Base-by-base conservation (phyloP, 1,140 invertebrate species). In the Ericerus pela region DNA sequence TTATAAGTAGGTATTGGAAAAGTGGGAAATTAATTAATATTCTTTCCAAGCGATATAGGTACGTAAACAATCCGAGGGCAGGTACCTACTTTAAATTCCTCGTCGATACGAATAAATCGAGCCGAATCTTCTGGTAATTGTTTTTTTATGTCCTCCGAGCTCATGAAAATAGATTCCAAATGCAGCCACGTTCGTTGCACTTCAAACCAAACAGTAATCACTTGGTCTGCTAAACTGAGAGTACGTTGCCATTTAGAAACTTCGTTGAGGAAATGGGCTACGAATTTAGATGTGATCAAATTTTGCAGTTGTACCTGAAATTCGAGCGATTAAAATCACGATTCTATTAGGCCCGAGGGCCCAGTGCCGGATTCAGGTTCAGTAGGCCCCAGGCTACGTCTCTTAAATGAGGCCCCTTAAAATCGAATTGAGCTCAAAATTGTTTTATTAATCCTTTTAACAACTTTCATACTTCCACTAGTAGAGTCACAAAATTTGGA, bases 141-240 rank as follows among this genome's bases (percentile, higher is more conserved):
- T 63, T 84, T 86, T 55, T 91, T 76, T 65, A 98, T 97, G 70
- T 98, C 93, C 69, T 96, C 91, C 2, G 92, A 95, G 62, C 90
- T 93, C 79, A 96, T 95, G 68, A 97, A 97, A 64, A 97, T 97
- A 63, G 87, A 93, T 69, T 97, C 93, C 57, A 97, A 75, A 72
- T 96, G 88, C 64, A 86, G 86, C 93, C 93, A 98, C 14, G 92
- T 95, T 36, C 93, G 76, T 72, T 96, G 93, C 22, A 97, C 93
- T 73, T 97, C 93, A 73, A 95, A 91, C 87, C 91, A 93, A 36
- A 91, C 75, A 0, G 82, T 84, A 30, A 93, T 92, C 1, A 88
- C 85, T 74, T 93, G 88, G 74, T 96, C 93, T 33, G 92, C 91
- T 53, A 86, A 78, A 41, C 85, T 88, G n/a, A 96, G 69, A 65